Evolutionary conservation across 2,888 invertebrate genomes (phyloP).

Genomic region (Sarcophaga rosellei): DNA sequence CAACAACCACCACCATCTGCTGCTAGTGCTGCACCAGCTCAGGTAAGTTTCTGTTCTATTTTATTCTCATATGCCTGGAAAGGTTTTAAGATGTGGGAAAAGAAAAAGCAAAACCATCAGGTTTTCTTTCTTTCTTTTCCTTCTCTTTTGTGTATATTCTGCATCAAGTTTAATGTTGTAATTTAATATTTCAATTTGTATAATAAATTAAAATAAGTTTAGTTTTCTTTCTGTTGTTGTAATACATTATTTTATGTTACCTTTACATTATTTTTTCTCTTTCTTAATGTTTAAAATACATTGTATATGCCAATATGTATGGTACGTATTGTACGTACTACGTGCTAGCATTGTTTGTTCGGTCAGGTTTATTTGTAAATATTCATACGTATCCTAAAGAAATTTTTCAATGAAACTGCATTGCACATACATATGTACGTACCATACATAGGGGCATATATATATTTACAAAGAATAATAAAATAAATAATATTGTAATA

Average conservation of each 20-base stretch:
- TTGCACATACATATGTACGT: neutral
- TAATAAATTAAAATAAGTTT: constrained; percentile 49
- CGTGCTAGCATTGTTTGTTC: too few species aligned
- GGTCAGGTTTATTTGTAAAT: too few species aligned
- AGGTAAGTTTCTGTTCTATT: constrained; percentile 73
- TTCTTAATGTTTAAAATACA: constrained; percentile 23
- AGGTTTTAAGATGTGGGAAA: constrained; percentile 36
- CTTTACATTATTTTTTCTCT: constrained; percentile 8
- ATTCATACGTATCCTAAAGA: too few species aligned
- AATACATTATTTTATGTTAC: neutral
- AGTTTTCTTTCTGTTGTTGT: constrained; percentile 15
- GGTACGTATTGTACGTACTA: neutral
- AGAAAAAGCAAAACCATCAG: constrained; percentile 24
- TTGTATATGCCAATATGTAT: neutral
- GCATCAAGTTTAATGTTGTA: constrained; percentile 28
- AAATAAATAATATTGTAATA: neutral
- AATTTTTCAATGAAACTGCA: too few species aligned
- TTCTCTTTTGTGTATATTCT: constrained; percentile 13
- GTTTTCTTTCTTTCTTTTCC: constrained; percentile 17
- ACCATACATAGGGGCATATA: neutral
- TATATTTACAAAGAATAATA: neutral
- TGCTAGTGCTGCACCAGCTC: constrained; percentile 68
- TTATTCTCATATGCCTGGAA: neutral
- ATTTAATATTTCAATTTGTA: constrained; percentile 57
- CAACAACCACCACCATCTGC: constrained; percentile 67